These are phyloP conservation scores for Zosterops pallidus DNA, from an alignment of 2,113 vertebrate genomes.

Conservation along the genomic window DNA sequence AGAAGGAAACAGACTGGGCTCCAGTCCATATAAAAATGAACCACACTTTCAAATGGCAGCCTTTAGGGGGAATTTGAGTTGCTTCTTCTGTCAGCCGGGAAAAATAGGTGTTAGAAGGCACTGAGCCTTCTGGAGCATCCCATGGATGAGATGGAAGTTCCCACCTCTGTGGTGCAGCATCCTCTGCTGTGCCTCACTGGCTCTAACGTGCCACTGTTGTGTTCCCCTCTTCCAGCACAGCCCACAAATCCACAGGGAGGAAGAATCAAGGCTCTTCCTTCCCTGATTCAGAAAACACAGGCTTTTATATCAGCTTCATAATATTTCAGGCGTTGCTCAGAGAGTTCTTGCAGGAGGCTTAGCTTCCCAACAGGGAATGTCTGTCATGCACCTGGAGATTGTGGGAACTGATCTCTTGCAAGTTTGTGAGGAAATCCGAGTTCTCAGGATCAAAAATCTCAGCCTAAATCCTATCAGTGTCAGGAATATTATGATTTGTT, in stretches of 20 bases:
- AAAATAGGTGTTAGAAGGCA: not conserved
- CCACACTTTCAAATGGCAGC: not conserved
- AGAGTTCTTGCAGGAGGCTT: not conserved
- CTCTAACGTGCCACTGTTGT: not conserved
- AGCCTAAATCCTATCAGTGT: not conserved
- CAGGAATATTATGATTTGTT: not conserved
- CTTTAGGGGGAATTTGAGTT: not conserved
- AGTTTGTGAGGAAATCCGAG: not conserved
- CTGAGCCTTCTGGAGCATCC: not conserved
- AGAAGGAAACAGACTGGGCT: not conserved
- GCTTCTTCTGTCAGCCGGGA: not conserved
- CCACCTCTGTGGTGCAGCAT: not conserved
- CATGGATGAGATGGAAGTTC: not conserved
- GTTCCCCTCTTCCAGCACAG: not conserved
- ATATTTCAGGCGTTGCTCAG: not conserved
- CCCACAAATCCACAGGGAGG: not conserved
- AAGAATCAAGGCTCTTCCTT: not conserved
- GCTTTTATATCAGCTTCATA: not conserved
- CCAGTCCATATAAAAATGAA: not conserved
- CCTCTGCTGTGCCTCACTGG: not conserved
- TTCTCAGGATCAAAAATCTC: not conserved
- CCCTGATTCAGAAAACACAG: not conserved
- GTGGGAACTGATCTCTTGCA: slow-evolving; percentile 14
- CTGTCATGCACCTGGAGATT: slow-evolving; percentile 19
- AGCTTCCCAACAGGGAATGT: not conserved